Evolutionary conservation across 2,113 vertebrate species (phyloP).

Genomic region (Ancistrus triradiatus): DNA sequence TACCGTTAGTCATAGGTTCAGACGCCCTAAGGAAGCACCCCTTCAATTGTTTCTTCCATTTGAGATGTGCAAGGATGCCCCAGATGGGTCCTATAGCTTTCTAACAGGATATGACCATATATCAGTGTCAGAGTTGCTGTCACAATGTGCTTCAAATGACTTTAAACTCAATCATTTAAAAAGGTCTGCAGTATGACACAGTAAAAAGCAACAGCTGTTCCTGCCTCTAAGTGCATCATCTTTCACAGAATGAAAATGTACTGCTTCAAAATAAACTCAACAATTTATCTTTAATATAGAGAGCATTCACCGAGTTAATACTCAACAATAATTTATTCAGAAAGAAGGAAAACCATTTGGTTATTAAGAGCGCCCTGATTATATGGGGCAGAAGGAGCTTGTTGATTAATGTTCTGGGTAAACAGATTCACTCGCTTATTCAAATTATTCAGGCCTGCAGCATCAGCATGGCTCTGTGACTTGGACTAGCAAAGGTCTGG

Average conservation of each 20-base stretch:
- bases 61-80: background rate
- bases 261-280: slow-evolving; percentile 15
- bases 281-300: background rate
- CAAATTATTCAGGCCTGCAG: slow-evolving; percentile 23
- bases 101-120: slow-evolving; percentile 8
- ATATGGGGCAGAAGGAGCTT: slow-evolving; percentile 10
- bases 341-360: background rate
- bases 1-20: slow-evolving; percentile 18
- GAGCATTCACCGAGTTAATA: background rate
- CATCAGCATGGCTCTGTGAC: slow-evolving; percentile 37
- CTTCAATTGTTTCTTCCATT: slow-evolving; percentile 3
- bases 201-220: slow-evolving; percentile 22
- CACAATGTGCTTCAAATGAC: slow-evolving; percentile 6
- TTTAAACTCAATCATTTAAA: slow-evolving; percentile 41
- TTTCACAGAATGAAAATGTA: slow-evolving; percentile 8
- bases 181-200: slow-evolving; percentile 1
- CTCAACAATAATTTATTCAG: background rate
- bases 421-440: background rate
- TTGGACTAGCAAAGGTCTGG: slow-evolving; percentile 14
- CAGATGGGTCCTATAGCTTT: slow-evolving; percentile 3
- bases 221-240: slow-evolving; percentile 2
- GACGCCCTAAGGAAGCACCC: slow-evolving; percentile 7
- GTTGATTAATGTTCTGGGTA: slow-evolving; percentile 2
- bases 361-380: slow-evolving; percentile 1
- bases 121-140: slow-evolving; percentile 20